Evolutionary conservation across 2,888 invertebrate genomes (phyloP).

Genomic region (Minunthozetes semirufus): DNA sequence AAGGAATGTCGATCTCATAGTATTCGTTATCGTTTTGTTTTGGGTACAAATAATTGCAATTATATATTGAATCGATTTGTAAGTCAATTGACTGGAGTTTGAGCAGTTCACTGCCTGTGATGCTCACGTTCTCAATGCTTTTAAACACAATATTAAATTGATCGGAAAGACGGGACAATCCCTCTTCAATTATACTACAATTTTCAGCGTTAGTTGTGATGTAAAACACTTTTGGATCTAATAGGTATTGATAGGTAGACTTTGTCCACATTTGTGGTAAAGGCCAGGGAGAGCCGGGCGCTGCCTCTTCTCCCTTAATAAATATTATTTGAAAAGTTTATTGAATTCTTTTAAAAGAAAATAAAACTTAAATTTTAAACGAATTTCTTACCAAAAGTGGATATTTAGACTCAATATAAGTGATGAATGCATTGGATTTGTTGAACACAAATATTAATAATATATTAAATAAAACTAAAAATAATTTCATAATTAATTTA

Average conservation of each 20-base stretch:
- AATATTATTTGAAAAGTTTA: background rate
- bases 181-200: constrained; percentile 45
- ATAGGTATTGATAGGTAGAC: constrained; percentile 37
- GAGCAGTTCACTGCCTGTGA: background rate
- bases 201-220: background rate
- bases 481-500: too few relatives aligned
- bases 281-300: constrained; percentile 46
- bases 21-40: constrained; percentile 41
- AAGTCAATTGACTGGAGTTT: background rate
- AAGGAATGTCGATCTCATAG: constrained; percentile 48
- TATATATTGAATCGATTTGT: constrained; percentile 38
- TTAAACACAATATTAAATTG: background rate
- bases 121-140: background rate
- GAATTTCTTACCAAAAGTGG: background rate
- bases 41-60: constrained; percentile 41
- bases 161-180: background rate
- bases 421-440: constrained; percentile 6
- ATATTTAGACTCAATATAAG: constrained; percentile 17
- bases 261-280: constrained; percentile 44
- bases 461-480: too few relatives aligned
- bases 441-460: background rate
- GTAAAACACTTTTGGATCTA: constrained; percentile 1
- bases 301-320: constrained; percentile 44
- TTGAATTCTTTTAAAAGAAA: background rate
- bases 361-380: background rate